Conservation (phyloP, 2,113 vertebrate species). For the Dissostichus mawsoni region DNA sequence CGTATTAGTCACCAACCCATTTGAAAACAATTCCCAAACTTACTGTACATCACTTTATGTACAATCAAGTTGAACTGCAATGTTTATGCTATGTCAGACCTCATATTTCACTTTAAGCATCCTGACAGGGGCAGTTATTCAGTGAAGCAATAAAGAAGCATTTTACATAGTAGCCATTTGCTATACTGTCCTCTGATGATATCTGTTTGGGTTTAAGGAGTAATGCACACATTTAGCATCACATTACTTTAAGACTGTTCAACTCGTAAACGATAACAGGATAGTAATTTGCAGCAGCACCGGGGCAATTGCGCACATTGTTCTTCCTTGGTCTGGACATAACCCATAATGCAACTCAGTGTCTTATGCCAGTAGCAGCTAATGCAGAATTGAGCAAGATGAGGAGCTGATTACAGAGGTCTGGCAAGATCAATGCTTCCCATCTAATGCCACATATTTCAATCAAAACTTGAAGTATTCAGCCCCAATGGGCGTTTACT, state of each 20-base stretch:
- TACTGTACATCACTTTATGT: not conserved
- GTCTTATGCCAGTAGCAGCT: not conserved
- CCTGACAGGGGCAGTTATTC: not conserved
- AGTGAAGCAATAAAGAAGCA: no score
- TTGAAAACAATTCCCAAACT: conserved; percentile 5
- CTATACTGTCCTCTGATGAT: not conserved
- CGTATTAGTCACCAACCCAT: conserved; percentile 13
- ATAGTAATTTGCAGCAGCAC: not conserved
- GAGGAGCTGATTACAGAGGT: not conserved
- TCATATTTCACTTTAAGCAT: conserved; percentile 1
- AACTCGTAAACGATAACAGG: not conserved
- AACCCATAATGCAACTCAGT: not conserved
- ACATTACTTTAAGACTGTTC: not conserved
- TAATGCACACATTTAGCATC: not conserved
- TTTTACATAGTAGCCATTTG: not conserved
- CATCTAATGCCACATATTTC: no score
- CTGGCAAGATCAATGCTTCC: not conserved
- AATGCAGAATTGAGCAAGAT: not conserved
- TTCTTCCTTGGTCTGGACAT: not conserved
- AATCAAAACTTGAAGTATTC: no score
- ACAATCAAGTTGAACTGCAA: not conserved
- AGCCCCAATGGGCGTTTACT: not conserved
- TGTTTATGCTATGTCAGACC: not conserved
- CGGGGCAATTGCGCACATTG: not conserved
- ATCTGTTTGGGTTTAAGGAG: not conserved